Base-by-base conservation (phyloP, 2,888 invertebrate genomes). In the Vesta saturnalis region DNA sequence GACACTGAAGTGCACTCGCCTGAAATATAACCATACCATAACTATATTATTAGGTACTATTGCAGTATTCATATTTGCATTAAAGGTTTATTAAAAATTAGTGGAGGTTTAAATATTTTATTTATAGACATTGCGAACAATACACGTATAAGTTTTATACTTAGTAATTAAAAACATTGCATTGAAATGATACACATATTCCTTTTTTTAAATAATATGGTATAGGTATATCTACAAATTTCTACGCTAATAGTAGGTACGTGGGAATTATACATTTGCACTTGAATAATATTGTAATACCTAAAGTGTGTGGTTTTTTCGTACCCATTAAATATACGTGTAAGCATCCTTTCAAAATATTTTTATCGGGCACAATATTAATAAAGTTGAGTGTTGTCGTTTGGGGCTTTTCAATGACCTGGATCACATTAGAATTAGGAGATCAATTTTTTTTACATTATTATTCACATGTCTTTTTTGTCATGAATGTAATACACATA, bases 161-260 rank as follows among this genome's bases (percentile, higher is more conserved):
- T 78, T 79, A 81, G 78, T 79, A 78, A 76, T 79, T 76, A 79
- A 80, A 81, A 78, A 78, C 77, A 80, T 80, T 79, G 79, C 79
- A 77, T 75, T 73, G 72, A 73, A 77, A 71, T 72, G 58, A 72
- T 72, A 73, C 73, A 63, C 16, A 74, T 39, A n/a, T 39, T 39
- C 1, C 70, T 78, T 74, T 78, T 77, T 77, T 77, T 80, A 79
- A 80, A 79, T 79, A 80, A 79, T 77, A 62, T 59, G 76, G 19
- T 39, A 39, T 30, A 30, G 4, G 19, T 52, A 21, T 81, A 81
- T 82, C 81, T 82, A 81, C 81, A 73, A 63, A 71, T 67, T 70
- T 71, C 67, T 73, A 71, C 52, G 62, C 64, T 73, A 70, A 71
- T 61, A 69, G 64, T 70, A 71, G 70, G 66, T 72, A 72, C 70